Evolutionary conservation across 1,140 invertebrate genomes (phyloP).

Genomic region (Drosophila sproati): DNA sequence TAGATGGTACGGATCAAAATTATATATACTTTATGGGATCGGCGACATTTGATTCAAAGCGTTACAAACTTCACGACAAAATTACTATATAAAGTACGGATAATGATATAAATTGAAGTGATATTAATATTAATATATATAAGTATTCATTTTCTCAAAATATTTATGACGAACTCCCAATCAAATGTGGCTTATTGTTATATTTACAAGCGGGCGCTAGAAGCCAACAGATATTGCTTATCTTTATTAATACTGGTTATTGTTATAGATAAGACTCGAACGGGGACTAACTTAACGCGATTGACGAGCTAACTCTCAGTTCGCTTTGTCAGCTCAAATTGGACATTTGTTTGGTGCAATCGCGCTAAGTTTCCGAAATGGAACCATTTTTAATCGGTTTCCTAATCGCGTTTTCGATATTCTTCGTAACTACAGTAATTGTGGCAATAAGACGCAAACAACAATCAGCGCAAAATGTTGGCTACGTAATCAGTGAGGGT

Average conservation of each 20-base stretch:
- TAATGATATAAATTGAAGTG: no score
- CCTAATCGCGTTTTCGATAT: constrained; percentile 16
- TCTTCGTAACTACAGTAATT: constrained; percentile 13
- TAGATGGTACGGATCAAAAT: no score
- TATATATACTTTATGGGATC: no score
- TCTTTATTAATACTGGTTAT: constrained; percentile 16
- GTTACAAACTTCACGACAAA: no score
- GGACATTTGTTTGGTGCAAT: constrained; percentile 1
- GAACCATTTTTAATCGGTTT: constrained; percentile 15
- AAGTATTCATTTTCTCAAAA: not conserved
- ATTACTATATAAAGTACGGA: no score
- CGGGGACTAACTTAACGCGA: constrained; percentile 13
- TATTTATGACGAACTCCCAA: constrained; percentile 27
- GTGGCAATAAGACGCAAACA: constrained; percentile 6
- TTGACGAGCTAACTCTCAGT: constrained; percentile 7
- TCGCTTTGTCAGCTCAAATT: constrained; percentile 7
- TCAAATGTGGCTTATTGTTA: not conserved
- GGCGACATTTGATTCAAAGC: no score
- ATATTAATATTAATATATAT: no score
- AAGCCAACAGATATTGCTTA: constrained; percentile 26
- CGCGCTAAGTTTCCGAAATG: constrained; percentile 10
- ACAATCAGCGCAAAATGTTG: constrained; percentile 4
- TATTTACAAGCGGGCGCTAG: constrained; percentile 3
- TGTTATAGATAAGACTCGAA: constrained; percentile 22
- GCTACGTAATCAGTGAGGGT: constrained; percentile 19